Evolutionary conservation across 2,113 vertebrate species (phyloP).

Genomic region (Malaclemys terrapin): DNA sequence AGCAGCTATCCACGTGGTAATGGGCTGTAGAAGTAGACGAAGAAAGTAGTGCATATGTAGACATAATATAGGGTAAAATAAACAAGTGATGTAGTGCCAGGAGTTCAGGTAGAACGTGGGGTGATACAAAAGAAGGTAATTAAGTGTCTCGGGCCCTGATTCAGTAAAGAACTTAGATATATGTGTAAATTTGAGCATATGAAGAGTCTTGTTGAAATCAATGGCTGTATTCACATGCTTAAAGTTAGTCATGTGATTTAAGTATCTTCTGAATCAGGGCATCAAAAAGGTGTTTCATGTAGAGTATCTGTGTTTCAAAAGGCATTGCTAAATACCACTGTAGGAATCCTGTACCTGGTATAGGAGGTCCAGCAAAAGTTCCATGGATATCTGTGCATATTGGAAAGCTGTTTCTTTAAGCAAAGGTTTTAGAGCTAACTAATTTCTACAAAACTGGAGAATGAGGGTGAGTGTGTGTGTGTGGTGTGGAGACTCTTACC

Average conservation of each 20-base stretch:
- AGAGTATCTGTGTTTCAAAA: neutral
- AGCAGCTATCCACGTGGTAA: neutral
- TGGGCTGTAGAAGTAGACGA: neutral
- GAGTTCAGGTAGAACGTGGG: neutral
- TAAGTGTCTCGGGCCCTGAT: neutral
- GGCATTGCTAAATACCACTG: neutral
- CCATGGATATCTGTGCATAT: neutral
- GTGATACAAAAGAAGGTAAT: neutral
- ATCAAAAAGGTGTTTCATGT: neutral
- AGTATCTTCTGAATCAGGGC: neutral
- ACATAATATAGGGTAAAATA: neutral
- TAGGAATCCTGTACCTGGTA: neutral
- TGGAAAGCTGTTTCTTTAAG: neutral
- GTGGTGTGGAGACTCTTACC: neutral
- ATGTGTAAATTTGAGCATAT: neutral
- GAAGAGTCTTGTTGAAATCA: neutral
- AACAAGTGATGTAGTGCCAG: neutral
- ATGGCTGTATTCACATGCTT: neutral
- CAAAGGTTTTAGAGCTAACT: fast-evolving
- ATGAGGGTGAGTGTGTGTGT: neutral
- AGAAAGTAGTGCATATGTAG: neutral
- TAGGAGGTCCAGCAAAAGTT: neutral
- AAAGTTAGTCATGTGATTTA: neutral
- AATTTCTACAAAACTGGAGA: neutral
- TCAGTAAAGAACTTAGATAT: neutral